A percentile compares a stretch with the other conserved stretches of the same genome.
Conservation (phyloP, 2,113 vertebrate genomes). For the Cyprinodon tularosa region DNA sequence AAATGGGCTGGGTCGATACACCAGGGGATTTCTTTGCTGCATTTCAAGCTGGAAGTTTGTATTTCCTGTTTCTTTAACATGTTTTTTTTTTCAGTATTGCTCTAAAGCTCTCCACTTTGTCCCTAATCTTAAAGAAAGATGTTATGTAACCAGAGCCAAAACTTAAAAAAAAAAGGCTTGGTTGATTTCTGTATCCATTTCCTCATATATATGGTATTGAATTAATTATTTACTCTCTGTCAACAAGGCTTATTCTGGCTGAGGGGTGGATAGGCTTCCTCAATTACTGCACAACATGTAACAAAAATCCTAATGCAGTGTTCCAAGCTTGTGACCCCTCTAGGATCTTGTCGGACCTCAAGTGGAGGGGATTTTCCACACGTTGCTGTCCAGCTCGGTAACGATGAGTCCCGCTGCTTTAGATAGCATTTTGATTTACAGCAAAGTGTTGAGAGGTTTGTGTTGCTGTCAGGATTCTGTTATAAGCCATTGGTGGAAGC, state of each 20-base stretch:
- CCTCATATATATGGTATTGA: constrained; percentile 38
- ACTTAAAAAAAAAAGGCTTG: background rate
- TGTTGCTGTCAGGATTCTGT: constrained; percentile 53
- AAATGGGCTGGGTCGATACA: too few relatives aligned
- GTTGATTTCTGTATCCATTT: constrained; percentile 20
- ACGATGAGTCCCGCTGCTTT: constrained; percentile 41
- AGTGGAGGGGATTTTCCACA: constrained; percentile 54
- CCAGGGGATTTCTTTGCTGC: background rate
- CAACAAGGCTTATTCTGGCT: constrained; percentile 42
- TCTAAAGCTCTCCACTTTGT: constrained; percentile 11
- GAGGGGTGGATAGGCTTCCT: constrained; percentile 12
- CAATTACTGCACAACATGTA: constrained; percentile 37
- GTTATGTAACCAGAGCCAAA: background rate
- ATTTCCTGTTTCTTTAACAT: background rate
- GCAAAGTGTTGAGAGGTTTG: constrained; percentile 35
- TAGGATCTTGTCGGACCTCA: constrained; percentile 48
- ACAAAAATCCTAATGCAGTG: constrained; percentile 53
- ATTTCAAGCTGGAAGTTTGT: background rate
- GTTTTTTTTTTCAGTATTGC: background rate
- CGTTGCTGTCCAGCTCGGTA: constrained; percentile 37
- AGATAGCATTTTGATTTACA: constrained; percentile 73
- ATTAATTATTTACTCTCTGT: constrained; percentile 57
- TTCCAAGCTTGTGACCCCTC: constrained; percentile 63
- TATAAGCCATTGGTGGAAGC: constrained; percentile 64
- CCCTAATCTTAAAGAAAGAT: constrained; percentile 25